A percentile compares a stretch with the other conserved stretches of the same genome.
Evolutionary conservation across 1,140 invertebrate genomes (phyloP).

Genomic region (fruit fly (Drosophila melanogaster)): Release_6_plus_ISO1_MT NT_033777.3:18476501-18477000

Average conservation of each 20-base stretch:
- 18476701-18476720: conserved; percentile 17
- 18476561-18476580: conserved; percentile 59
- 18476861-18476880: conserved; percentile 37
- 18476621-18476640: conserved; percentile 85
- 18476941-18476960: conserved; percentile 68
- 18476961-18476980: conserved; percentile 73
- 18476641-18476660: conserved; percentile 82
- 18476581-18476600: conserved; percentile 77
- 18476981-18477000: conserved; percentile 82
- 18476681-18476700: conserved; percentile 20
- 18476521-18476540: conserved; percentile 77
- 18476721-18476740: conserved; percentile 68
- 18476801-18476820: conserved; percentile 64
- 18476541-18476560: conserved; percentile 76
- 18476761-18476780: conserved; percentile 66
- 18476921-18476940: conserved; percentile 74
- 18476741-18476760: conserved; percentile 23
- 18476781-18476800: conserved; percentile 61
- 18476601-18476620: conserved; percentile 76
- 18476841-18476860: conserved; percentile 55
- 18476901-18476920: conserved; percentile 66
- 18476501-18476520: conserved; percentile 71
- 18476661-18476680: conserved; percentile 13
- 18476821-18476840: conserved; percentile 82
- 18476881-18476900: conserved; percentile 42